These are phyloP conservation scores for Otolemur garnettii DNA, from an alignment of 2,113 vertebrate species.

Conservation along the genomic window DNA sequence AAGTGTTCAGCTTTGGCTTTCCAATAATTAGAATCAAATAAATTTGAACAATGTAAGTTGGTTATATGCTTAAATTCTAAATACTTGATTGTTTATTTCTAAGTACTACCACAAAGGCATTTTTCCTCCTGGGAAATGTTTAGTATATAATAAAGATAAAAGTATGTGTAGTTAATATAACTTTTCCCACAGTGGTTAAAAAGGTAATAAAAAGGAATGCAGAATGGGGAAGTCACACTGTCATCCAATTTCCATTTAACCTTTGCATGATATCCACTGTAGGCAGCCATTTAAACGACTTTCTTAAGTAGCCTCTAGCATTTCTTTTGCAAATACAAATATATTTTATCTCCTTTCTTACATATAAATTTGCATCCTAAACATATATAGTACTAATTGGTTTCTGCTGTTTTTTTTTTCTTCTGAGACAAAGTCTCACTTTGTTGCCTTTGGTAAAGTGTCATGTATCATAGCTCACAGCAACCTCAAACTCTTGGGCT, in stretches of 20 bases:
- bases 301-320: neutral
- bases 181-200: neutral
- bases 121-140: neutral
- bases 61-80: neutral
- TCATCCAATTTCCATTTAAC: neutral
- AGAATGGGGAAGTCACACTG: neutral
- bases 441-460: too few species aligned
- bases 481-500: too few species aligned
- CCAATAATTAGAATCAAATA: neutral
- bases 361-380: neutral
- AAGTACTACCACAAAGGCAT: neutral
- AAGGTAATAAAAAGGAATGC: neutral
- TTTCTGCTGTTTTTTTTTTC: neutral
- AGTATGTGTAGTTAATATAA: neutral
- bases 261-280: neutral
- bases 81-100: slow-evolving; percentile 25
- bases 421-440: too few species aligned
- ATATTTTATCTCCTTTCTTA: slow-evolving; percentile 7
- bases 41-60: neutral
- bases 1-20: slow-evolving; percentile 18
- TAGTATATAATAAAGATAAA: slow-evolving; percentile 26
- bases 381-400: neutral
- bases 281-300: neutral
- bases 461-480: too few species aligned
- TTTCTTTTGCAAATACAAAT: slow-evolving; percentile 35